Base-by-base conservation (phyloP, 1,140 invertebrate species). In the Scylla paramamosain region DNA sequence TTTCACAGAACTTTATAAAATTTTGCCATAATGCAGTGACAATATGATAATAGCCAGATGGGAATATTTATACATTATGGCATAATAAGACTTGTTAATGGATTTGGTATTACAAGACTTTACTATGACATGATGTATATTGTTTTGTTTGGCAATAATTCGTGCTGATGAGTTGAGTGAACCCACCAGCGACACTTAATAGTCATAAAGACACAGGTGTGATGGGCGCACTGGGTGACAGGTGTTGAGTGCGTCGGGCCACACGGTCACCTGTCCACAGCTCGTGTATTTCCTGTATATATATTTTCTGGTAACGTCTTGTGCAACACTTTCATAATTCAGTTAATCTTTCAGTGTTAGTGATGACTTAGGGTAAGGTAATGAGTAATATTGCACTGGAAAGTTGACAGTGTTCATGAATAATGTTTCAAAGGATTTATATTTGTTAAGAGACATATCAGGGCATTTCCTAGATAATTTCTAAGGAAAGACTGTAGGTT, bases 281-380 rank as follows among this genome's bases (percentile, higher is more conserved):
- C n/a, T 25, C n/a, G 67, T 77, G 67, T 77, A 20, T 77, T 12
- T 77, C 67, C 67, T 77, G 67, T 77, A 77, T 8, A 77, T 77
- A 77, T 20, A 59, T 59, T 20, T 59, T n/a, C 12, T n/a, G 8
- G 25, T 77, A n/a, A 77, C 0, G n/a, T 77, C 16, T n/a, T 77
- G 67, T 77, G 67, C 67, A 77, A 77, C 67, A n/a, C 25, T 77
- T 77, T 77, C 12, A n/a, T 77, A 25, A 77, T 25, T 77, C 6
- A 77, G n/a, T 77, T 77, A 77, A 77, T 77, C 67, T 77, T 77
- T 77, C 67, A 77, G n/a, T 77, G 67, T 77, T 77, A 77, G n/a
- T 77, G 67, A 77, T 77, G 67, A 77, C 67, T 77, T 77, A 77
- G 67, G 1, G n/a, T 77, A 77, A 77, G 67, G 67, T n/a, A 77